phyloP scores from a whole-genome alignment of 2,113 vertebrate genomes.

The Bungarus multicinctus region DNA sequence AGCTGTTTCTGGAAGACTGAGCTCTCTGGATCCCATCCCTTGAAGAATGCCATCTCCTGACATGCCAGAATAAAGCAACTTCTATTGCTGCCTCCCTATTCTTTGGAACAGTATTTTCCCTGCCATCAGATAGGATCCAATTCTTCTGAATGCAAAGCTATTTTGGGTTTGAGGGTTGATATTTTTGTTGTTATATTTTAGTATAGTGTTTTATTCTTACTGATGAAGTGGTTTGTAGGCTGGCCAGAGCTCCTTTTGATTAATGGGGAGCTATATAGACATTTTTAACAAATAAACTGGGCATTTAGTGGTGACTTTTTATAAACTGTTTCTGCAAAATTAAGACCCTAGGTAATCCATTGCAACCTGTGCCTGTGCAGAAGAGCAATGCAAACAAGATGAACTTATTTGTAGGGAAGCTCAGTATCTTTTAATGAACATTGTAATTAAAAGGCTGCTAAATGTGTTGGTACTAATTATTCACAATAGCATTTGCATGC shows the following conservation, averaged over 20 bases:
- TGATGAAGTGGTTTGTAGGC: neutral
- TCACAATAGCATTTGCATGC: neutral
- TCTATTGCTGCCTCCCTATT: neutral
- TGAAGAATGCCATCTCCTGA: neutral
- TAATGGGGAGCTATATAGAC: neutral
- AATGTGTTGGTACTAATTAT: neutral
- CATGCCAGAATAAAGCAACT: neutral
- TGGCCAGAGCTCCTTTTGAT: neutral
- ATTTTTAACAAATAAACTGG: neutral
- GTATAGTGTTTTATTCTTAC: neutral
- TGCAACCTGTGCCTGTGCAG: neutral
- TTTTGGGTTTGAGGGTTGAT: neutral
- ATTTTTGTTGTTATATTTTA: neutral
- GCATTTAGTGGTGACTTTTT: neutral
- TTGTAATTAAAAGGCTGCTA: neutral
- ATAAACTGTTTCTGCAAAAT: neutral
- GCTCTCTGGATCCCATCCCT: neutral
- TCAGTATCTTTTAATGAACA: neutral
- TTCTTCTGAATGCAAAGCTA: neutral
- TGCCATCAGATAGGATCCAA: neutral
- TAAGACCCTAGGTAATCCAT: neutral
- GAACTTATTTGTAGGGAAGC: neutral
- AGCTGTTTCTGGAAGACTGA: neutral
- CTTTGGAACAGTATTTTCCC: neutral
- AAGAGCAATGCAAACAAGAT: neutral